Conservation (phyloP, 2,113 vertebrate genomes). For the human (Homo sapiens) region GRCh38 chr3:194165001-194165500, state of each 20-base stretch:
- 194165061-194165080: neutral
- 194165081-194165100: neutral
- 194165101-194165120: neutral
- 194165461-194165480: neutral
- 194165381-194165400: neutral
- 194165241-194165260: neutral
- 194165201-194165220: neutral
- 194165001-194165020: neutral
- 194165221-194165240: neutral
- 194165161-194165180: neutral
- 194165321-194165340: neutral
- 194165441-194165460: neutral
- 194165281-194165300: neutral
- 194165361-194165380: neutral
- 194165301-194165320: neutral
- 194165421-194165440: neutral
- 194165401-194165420: neutral
- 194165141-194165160: neutral
- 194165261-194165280: neutral
- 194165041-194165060: neutral
- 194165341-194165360: neutral
- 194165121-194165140: neutral
- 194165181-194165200: neutral
- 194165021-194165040: neutral
- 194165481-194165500: neutral